phyloP scores from a whole-genome alignment of 2,797 vertebrate species.

The Basileuterus tristriatus region DNA sequence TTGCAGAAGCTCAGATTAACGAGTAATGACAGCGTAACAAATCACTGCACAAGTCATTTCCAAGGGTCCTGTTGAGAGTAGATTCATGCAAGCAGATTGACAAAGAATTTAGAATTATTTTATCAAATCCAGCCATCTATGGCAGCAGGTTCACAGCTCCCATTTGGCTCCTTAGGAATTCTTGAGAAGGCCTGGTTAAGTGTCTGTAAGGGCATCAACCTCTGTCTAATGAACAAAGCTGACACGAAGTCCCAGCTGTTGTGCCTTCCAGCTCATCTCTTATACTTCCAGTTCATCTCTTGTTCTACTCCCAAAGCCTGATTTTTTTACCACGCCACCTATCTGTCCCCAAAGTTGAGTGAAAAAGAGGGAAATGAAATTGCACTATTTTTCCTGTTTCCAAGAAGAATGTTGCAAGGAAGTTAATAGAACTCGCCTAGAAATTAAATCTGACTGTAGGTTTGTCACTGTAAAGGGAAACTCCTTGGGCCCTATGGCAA shows the following conservation, averaged over 20 bases:
- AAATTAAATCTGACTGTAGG: neutral
- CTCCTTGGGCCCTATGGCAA: neutral
- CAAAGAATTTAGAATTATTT: neutral
- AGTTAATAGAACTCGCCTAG: neutral
- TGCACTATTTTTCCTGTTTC: neutral
- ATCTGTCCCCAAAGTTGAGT: neutral
- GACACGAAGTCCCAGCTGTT: neutral
- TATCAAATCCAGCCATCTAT: constrained; percentile 15
- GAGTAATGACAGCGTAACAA: constrained; percentile 46
- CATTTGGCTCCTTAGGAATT: neutral
- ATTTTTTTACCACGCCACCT: neutral
- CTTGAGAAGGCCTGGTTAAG: neutral
- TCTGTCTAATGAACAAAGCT: neutral
- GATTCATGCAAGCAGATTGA: neutral
- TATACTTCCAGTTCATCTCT: too few relatives aligned
- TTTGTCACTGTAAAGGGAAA: neutral
- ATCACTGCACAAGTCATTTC: neutral
- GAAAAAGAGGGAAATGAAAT: neutral
- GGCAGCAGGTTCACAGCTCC: constrained; percentile 4
- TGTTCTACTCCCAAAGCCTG: neutral
- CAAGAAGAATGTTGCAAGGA: neutral
- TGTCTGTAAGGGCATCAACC: neutral
- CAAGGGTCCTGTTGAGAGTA: constrained; percentile 3
- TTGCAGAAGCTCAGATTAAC: constrained; percentile 53
- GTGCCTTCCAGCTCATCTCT: neutral